phyloP scores from a whole-genome alignment of 1,140 invertebrate species.

The Planococcus citri region DNA sequence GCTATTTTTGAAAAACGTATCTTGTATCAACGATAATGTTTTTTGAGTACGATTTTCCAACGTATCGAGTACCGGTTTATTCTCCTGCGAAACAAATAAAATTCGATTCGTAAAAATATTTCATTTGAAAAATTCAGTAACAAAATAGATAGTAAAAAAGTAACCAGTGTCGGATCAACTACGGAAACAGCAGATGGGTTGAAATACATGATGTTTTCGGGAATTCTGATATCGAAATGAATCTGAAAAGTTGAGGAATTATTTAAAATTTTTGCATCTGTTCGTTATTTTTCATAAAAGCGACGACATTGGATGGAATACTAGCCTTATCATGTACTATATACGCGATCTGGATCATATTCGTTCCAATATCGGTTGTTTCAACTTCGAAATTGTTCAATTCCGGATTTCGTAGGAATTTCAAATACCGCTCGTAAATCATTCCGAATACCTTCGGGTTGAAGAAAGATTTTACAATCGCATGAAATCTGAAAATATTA shows the following conservation, averaged over 20 bases:
- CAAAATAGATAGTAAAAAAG: not conserved
- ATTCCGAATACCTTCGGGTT: not conserved
- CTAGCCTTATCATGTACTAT: slow-evolving; percentile 17
- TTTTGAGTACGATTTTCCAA: not conserved
- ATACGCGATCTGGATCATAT: slow-evolving; percentile 5
- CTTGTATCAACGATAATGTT: not conserved
- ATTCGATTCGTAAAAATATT: too few relatives aligned
- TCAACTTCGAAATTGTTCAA: slow-evolving; percentile 1
- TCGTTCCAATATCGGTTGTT: slow-evolving; percentile 11
- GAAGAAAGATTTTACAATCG: not conserved
- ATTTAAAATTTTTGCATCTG: slow-evolving; percentile 2
- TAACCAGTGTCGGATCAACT: not conserved
- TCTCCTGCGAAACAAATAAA: not conserved
- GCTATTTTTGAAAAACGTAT: not conserved
- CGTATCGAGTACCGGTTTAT: not conserved
- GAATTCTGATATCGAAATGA: slow-evolving; percentile 41
- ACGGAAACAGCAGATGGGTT: slow-evolving; percentile 34
- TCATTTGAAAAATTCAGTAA: too few relatives aligned
- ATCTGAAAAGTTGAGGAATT: too few relatives aligned
- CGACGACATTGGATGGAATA: not conserved
- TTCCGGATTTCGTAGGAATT: not conserved
- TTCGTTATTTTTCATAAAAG: not conserved
- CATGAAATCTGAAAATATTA: not conserved
- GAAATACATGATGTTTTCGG: slow-evolving; percentile 45
- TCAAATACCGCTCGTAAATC: not conserved